Percentiles rank a stretch among this genome's conserved stretches.
Evolutionary conservation across 2,888 invertebrate genomes (phyloP).

Genomic region (Trichogramma dendrolimi): DNA sequence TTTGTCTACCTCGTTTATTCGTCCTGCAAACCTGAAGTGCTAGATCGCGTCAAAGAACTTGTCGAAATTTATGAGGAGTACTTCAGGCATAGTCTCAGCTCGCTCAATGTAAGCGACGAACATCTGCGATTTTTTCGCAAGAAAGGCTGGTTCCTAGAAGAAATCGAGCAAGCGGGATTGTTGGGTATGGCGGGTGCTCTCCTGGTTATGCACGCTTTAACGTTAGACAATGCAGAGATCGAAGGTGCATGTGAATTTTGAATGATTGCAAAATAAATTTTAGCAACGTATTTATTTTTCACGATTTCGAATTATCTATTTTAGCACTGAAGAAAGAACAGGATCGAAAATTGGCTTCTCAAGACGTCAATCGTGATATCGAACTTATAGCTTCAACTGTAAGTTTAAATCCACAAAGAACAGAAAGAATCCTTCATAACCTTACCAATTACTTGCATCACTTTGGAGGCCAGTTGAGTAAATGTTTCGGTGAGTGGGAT

Average conservation of each 20-base stretch:
- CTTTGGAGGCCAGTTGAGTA: too few species aligned
- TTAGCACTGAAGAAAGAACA: too few species aligned
- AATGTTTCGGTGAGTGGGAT: too few species aligned
- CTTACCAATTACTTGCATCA: too few species aligned
- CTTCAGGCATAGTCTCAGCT: constrained; percentile 28
- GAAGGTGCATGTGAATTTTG: constrained; percentile 26
- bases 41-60: constrained; percentile 32
- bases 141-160: constrained; percentile 35
- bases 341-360: too few species aligned
- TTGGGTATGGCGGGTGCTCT: constrained; percentile 37
- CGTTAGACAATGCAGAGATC: too few species aligned
- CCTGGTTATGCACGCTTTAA: constrained; percentile 34
- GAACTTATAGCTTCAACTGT: too few species aligned
- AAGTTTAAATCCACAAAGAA: too few species aligned
- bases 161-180: constrained; percentile 34
- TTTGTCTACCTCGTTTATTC: constrained; percentile 42
- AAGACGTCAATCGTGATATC: too few species aligned
- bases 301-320: too few species aligned
- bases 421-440: too few species aligned
- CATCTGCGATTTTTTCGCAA: constrained; percentile 24
- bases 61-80: constrained; percentile 32
- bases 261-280: background rate
- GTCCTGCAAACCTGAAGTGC: constrained; percentile 34
- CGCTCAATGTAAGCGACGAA: constrained; percentile 18
- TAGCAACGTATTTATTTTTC: too few species aligned